Conservation (phyloP, 2,888 invertebrate genomes). For the Molorchus minor region DNA sequence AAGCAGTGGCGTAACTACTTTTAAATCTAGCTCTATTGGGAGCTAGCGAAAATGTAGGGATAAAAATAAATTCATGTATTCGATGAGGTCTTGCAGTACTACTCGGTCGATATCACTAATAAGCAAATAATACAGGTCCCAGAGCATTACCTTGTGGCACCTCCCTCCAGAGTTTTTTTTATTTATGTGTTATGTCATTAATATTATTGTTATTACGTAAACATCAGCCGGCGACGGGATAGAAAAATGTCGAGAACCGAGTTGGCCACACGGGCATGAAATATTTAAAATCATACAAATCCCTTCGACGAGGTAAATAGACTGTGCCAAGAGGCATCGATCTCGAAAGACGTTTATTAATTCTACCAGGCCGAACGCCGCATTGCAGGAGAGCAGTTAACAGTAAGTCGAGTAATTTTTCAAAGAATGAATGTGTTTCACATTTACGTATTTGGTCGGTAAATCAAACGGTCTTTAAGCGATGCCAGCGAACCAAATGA, state of each 20-base stretch:
- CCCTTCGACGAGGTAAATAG: not conserved
- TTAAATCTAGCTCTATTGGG: too few relatives aligned
- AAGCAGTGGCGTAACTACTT: too few relatives aligned
- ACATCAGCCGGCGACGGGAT: not conserved
- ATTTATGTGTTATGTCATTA: too few relatives aligned
- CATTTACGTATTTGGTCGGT: constrained; percentile 56
- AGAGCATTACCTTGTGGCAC: too few relatives aligned
- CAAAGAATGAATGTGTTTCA: constrained; percentile 50
- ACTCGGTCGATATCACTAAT: too few relatives aligned
- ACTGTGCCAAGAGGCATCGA: constrained; percentile 6
- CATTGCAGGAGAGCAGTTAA: constrained; percentile 9
- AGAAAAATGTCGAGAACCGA: not conserved
- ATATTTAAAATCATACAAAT: constrained; percentile 9
- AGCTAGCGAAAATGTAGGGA: too few relatives aligned
- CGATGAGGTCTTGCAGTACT: too few relatives aligned
- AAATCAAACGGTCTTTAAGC: constrained; percentile 56
- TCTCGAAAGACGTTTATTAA: constrained; percentile 16
- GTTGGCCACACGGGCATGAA: not conserved
- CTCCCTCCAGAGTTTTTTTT: too few relatives aligned
- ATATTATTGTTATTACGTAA: too few relatives aligned
- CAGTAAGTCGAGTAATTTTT: constrained; percentile 37
- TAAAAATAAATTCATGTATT: too few relatives aligned
- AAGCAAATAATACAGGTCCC: too few relatives aligned
- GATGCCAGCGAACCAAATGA: constrained; percentile 55
- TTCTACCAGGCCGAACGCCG: constrained; percentile 1